Percentiles rank a stretch among this genome's conserved stretches.
Conservation (phyloP, 1,140 invertebrate genomes). For the Drosophila insularis region DNA sequence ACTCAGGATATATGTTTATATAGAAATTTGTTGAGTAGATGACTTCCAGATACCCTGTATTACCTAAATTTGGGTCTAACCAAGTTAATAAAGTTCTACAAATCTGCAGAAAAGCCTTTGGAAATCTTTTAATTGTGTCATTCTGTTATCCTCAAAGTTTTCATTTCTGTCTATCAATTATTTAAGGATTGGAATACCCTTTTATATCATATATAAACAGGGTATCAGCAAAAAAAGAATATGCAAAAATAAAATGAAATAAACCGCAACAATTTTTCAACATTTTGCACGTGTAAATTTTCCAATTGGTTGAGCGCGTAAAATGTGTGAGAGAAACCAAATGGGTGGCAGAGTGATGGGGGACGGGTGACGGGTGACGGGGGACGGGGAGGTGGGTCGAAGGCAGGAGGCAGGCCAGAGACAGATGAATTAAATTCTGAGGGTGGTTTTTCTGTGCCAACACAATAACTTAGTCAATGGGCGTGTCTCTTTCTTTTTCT, state of each 20-base stretch:
- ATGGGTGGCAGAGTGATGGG: too few species aligned
- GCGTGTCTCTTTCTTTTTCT: conserved; percentile 19
- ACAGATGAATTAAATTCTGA: conserved; percentile 15
- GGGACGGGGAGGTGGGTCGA: neutral
- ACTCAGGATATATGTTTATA: neutral
- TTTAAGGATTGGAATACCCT: neutral
- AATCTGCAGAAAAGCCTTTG: too few species aligned
- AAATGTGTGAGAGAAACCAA: conserved; percentile 49
- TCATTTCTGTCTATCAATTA: neutral
- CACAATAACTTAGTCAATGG: conserved; percentile 17
- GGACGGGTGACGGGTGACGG: neutral
- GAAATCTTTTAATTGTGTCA: too few species aligned
- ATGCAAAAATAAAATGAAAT: conserved; percentile 42
- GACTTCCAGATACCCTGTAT: too few species aligned
- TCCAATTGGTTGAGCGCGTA: conserved; percentile 77
- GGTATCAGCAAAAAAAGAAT: neutral
- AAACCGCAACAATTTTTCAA: conserved; percentile 82
- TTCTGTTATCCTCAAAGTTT: too few species aligned
- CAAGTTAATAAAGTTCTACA: too few species aligned
- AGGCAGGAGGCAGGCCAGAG: neutral
- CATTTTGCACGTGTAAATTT: conserved; percentile 82
- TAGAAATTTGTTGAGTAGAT: too few species aligned
- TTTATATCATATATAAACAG: neutral
- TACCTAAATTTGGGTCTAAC: too few species aligned
- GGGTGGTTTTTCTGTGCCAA: conserved; percentile 21